Evolutionary conservation across 2,797 vertebrate species (phyloP).

Genomic region (Oreortyx pictus): DNA sequence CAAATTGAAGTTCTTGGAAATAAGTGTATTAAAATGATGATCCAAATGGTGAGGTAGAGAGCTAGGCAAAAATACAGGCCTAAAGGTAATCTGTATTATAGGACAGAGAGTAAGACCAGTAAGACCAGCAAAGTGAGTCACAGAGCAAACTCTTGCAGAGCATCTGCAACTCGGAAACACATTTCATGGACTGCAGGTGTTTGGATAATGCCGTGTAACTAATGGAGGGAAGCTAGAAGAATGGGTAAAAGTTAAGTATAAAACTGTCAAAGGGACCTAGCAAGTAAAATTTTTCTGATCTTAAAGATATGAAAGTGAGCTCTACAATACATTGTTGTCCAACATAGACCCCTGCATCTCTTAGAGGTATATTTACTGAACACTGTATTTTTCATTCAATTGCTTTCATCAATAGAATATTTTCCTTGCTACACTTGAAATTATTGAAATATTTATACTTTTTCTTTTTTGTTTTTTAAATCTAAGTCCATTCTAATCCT

Average conservation of each 20-base stretch:
- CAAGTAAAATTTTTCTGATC: neutral
- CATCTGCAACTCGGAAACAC: neutral
- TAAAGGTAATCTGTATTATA: neutral
- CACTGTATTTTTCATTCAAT: neutral
- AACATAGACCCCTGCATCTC: neutral
- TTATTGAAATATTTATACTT: neutral
- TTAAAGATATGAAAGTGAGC: neutral
- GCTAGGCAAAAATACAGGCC: neutral
- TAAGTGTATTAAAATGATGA: neutral
- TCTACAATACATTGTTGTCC: neutral
- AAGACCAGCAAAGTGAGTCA: neutral
- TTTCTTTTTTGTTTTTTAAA: neutral
- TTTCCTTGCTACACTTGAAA: neutral
- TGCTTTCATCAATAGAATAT: neutral
- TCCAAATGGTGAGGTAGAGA: neutral
- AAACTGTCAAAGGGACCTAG: neutral
- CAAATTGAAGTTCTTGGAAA: neutral
- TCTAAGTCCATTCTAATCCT: neutral
- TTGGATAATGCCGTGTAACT: neutral
- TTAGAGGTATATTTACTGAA: neutral
- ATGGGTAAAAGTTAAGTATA: neutral
- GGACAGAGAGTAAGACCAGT: neutral
- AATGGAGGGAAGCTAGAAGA: accelerated
- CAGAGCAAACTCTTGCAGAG: neutral
- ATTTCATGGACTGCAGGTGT: neutral